phyloP scores from a whole-genome alignment of 2,113 vertebrate genomes.

The cattle (Bos taurus) region DNA sequence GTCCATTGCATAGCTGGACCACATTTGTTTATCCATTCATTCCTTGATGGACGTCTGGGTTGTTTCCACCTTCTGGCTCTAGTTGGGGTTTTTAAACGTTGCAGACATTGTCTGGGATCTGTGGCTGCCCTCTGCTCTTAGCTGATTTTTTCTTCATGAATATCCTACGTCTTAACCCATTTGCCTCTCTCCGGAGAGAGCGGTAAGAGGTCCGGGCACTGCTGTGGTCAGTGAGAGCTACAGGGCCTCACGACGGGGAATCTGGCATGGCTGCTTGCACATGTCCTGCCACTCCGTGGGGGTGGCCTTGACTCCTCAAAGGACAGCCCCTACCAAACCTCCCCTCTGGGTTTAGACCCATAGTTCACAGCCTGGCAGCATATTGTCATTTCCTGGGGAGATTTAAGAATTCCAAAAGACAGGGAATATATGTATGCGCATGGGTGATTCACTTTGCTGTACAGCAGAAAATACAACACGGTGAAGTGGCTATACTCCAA shows the following conservation, averaged over 20 bases:
- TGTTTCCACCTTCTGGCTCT: neutral
- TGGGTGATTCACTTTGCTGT: neutral
- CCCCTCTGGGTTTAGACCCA: neutral
- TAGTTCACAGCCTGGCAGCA: no score
- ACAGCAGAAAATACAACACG: neutral
- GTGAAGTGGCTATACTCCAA: neutral
- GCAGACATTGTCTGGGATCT: neutral
- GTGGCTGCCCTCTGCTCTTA: neutral
- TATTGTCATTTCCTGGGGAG: neutral
- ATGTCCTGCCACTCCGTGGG: neutral
- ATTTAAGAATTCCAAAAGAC: neutral
- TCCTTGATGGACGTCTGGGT: neutral
- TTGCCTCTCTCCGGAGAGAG: neutral
- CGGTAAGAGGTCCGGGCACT: neutral
- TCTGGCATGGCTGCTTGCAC: neutral
- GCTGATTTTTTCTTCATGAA: neutral
- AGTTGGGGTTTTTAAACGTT: neutral
- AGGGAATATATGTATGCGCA: neutral
- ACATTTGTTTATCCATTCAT: neutral
- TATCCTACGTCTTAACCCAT: neutral
- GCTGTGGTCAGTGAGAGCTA: neutral
- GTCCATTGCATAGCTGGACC: fast-evolving
- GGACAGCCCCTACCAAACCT: neutral
- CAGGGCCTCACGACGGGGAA: neutral
- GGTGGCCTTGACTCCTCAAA: neutral